Evolutionary conservation across 1,140 invertebrate genomes (phyloP), one percentile per base, ranked within the genome.

Genomic region (Drosophila navojoa): DNA sequence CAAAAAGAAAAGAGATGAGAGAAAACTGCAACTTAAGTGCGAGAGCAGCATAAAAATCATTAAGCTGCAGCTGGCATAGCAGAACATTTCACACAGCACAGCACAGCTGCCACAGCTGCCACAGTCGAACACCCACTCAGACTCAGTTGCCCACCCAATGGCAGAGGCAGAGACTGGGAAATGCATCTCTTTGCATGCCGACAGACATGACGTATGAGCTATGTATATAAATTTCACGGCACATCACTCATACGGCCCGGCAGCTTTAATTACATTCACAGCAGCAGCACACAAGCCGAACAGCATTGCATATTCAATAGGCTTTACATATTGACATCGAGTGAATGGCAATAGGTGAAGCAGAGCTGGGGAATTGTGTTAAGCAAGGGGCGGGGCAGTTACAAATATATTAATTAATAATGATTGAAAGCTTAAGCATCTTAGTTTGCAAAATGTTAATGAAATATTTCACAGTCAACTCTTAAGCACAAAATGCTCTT

Each of bases 21-120:
- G 62, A 81, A 76, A 76, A 63, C 62, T 78, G 57, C 75, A 85
- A 81, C 78, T 81, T 81, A 78, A 85, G 81, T 86, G 82, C 75
- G 86, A 69, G 42, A 81, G 57, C 63, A 81, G 78, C 67, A 78
- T 77, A 77, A 81, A 85, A 85, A 85, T 87, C 81, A 87, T 85
- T 85, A 85, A 85, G 78, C 78, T 86, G 27, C 81, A 85, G 70
- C 78, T 86, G 77, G 59, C 62, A 52, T 73, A 52, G 45, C 38
- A 29, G 44, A 58, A 68, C 42, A 61, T 44, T 58, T 45, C 25
- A 42, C 9, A 44, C 5, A 44, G 42, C 42, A 44, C 13, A 11
- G 40, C 40, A 11, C 40, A 15, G 42, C 15, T n/a, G 40, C 11
- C 11, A 6, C 4, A 15, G 5, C 40, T 42, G 40, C 11, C 11